phyloP scores from a whole-genome alignment of 2,797 vertebrate genomes.

The Crypturellus tataupa region DNA sequence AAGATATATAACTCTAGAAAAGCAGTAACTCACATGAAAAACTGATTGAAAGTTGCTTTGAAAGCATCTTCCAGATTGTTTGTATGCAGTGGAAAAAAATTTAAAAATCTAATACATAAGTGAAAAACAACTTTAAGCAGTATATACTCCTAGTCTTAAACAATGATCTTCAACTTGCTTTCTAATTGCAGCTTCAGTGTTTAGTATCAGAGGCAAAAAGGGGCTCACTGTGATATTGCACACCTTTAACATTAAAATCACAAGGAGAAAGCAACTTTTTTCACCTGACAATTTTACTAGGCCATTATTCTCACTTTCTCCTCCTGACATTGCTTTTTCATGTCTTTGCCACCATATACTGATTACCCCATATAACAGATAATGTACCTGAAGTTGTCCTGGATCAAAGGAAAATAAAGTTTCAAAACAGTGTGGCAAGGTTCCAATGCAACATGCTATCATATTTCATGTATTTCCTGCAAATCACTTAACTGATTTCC shows the following conservation, averaged over 20 bases:
- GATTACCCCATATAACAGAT: neutral
- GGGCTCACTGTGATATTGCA: neutral
- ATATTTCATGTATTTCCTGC: conserved; percentile 21
- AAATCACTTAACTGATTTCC: conserved; percentile 42
- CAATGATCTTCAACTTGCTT: neutral
- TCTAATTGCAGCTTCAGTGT: neutral
- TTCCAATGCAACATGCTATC: neutral
- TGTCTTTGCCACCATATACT: neutral
- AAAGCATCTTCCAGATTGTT: neutral
- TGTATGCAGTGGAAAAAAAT: neutral
- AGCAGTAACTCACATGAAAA: neutral
- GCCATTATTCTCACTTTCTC: neutral
- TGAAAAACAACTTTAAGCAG: neutral
- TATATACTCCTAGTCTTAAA: neutral
- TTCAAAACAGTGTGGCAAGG: neutral
- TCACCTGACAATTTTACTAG: neutral
- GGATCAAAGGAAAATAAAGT: neutral
- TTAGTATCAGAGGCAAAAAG: neutral
- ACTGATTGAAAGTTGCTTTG: neutral
- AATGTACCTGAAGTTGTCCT: neutral
- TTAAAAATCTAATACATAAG: neutral
- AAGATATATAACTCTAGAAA: neutral
- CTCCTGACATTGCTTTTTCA: neutral
- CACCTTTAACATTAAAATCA: neutral
- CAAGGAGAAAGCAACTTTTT: neutral